Evolutionary conservation across 2,797 vertebrate species (phyloP), one percentile per base, ranked within the genome.

Genomic region (Cynodonichthys magdalenae): DNA sequence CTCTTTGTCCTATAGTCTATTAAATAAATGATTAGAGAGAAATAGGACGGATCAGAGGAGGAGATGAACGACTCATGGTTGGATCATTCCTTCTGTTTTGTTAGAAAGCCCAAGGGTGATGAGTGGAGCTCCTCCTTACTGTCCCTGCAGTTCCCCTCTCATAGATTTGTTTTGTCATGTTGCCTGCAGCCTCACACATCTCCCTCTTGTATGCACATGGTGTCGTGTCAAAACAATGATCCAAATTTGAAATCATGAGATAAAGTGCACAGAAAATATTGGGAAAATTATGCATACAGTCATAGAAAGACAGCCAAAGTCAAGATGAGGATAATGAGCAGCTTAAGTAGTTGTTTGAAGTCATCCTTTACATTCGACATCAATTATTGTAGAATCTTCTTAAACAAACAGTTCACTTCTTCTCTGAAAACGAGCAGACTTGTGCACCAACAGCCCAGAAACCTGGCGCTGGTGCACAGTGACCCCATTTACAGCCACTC

Each of bases 1-100:
- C 53, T 52, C 7, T 3, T 29, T 47, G 57, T 65, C 45, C 48
- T 54, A 53, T 59, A 59, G 55, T 52, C 52, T 39, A 63, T 63
- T 68, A 42, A 18, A 27, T 29, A 59, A 59, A 34, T 29, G 28
- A 48, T 19, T 15, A n/a, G 39, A 66, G 48, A 49, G 50, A 46
- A 66, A 45, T 46, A 19, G 31, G 59, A 51, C 20, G 42, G 9
- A 36, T 51, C 39, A 5, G n/a, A 3, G 34, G 48, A 15, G 15
- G 19, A 5, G 19, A 20, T 51, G 54, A 44, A 29, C 17, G 52
- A 52, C 17, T 49, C 49, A 70, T 56, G 50, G 60, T 20, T 3
- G 20, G 24, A 63, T 54, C 47, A 15, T 56, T 48, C 46, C 55
- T 50, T 34, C 28, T 55, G 70, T 49, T 69, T 44, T 41, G 24